Base-by-base conservation (phyloP, 2,797 vertebrate genomes). In the Bryconaethiops microstoma region DNA sequence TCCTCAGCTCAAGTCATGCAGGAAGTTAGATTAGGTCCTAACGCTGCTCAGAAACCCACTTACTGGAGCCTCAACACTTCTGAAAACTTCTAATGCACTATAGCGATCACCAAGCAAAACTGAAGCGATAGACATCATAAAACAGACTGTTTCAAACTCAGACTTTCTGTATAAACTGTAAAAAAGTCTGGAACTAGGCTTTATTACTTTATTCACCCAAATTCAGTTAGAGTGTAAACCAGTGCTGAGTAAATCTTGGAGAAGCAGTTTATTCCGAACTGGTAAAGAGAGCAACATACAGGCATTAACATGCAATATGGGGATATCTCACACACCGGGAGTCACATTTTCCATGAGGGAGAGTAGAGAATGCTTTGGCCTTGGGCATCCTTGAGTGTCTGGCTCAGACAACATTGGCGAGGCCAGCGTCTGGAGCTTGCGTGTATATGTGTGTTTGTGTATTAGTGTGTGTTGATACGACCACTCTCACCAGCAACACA, bases 311-410 rank as follows among this genome's bases (percentile, higher is more conserved):
- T 91, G 90, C 90, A 93, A 91, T 91, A 93, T 89, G 88, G 89
- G 90, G 92, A 91, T 92, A 92, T 93, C 90, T 92, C 81, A 48
- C 68, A 92, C 91, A 92, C 86, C 82, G 83, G 86, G 91, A 93
- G 88, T 94, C 93, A 94, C 89, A 90, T 94, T 94, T 94, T 95
- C 93, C 93, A 92, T 93, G 90, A 93, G 91, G 88, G 90, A 89
- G 88, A 93, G 91, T 90, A 89, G 86, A 71, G 82, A 75, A 82
- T 73, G 64, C 70, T 91, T 92, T 94, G 92, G 92, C 92, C 92
- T 90, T 89, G 92, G 92, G 91, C 92, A 88, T 93, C 90, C 90
- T 84, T 89, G 86, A 92, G 90, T 91, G 91, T 93, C 92, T 94
- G 92, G 90, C 91, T 91, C 89, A 91, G 90, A 92, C 91, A 88